Evolutionary conservation across 2,797 vertebrate species (phyloP), one percentile per base, ranked within the genome.

Genomic region (Coregonus suidteri): DNA sequence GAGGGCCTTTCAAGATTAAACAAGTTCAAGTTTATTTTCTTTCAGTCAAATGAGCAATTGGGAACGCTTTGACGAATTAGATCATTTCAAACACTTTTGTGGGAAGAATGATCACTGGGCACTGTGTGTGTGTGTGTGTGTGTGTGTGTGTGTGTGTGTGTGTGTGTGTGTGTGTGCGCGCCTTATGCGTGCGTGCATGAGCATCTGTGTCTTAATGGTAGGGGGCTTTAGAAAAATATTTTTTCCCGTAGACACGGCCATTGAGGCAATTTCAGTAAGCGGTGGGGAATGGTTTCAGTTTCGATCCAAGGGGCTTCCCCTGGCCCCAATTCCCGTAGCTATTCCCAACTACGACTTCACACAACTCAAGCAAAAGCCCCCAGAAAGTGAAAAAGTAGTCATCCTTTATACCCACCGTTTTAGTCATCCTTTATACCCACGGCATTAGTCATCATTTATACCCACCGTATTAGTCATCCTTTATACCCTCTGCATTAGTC

Each of bases 41-140:
- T 16, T 73, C 53, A 5, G 30, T 73, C 51, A 56, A 73, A 34
- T 56, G 71, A 73, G 71, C 71, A 73, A 73, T 73, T 73, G 71
- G 53, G 71, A 73, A 73, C 30, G 15, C 53, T 56, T 56, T 73
- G 71, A 56, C 15, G 30, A 73, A 73, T 54, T 34, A 54, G 30
- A 41, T 73, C 5, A 59, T 73, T 73, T 25, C 69, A 51, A 71
- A 71, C 69, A 51, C 69, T 51, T 71, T n/a, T 16, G 37, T 71
- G 69, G 37, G 6, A 41, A 51, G 6, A 41, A 51, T 35, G 37
- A 7, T 70, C 15, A 47, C 6, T 6, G 41, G 18, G 69, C 16
- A n/a, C 18, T 5, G 16, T 71, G 70, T 47, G 69, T 51, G 69
- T 71, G 37, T 20, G 35, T 52, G 70, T 53, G 70, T 51, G 34